Evolutionary conservation across 2,113 vertebrate species (phyloP).

Genomic region (Arenaria interpres): DNA sequence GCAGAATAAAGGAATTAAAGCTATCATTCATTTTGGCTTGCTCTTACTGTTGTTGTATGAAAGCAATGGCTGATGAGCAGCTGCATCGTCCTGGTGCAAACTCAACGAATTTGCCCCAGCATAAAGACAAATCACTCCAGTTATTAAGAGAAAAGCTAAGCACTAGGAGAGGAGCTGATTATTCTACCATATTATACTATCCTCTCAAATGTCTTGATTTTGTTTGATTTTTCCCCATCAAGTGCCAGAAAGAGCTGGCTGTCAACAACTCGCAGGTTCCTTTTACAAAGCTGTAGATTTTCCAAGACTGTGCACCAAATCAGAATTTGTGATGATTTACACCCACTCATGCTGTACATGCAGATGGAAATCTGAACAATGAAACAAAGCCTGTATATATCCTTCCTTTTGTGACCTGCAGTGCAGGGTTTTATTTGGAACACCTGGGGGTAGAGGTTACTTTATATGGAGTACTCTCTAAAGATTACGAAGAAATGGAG

Average conservation of each 20-base stretch:
- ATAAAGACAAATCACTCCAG: background rate
- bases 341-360: slow-evolving; percentile 31
- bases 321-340: slow-evolving; percentile 51
- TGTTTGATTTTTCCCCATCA: slow-evolving; percentile 20
- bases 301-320: slow-evolving; percentile 24
- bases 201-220: slow-evolving; percentile 13
- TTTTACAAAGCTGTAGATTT: slow-evolving; percentile 52
- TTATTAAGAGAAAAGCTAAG: slow-evolving; percentile 5
- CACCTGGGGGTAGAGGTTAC: background rate
- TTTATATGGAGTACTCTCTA: background rate
- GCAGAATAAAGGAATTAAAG: background rate
- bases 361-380: slow-evolving; percentile 53
- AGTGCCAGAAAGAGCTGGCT: slow-evolving; percentile 32
- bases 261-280: slow-evolving; percentile 32
- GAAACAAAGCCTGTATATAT: background rate
- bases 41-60: background rate
- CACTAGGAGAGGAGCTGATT: background rate
- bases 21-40: background rate
- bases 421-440: background rate
- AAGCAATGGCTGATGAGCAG: background rate
- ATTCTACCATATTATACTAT: background rate
- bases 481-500: background rate
- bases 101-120: background rate
- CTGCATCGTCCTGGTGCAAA: background rate
- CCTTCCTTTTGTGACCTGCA: background rate